Base-by-base conservation (phyloP, 2,113 vertebrate species). In the Pandion haliaetus region DNA sequence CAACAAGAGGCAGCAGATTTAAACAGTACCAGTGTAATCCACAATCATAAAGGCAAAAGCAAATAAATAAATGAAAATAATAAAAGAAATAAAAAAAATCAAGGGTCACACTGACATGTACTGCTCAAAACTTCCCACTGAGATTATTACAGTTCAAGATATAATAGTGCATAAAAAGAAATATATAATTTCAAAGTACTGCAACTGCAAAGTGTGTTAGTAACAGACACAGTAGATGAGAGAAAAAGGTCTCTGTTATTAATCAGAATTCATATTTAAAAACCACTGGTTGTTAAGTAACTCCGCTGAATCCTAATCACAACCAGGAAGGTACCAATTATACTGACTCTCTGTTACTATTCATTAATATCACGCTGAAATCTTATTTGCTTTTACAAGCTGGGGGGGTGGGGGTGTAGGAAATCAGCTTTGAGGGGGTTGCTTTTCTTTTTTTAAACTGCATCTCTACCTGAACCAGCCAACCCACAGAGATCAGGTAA, bases 241-340 rank as follows among this genome's bases (percentile, higher is more conserved):
- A 94, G 50, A 72, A 79, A 74, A 90, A 92, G 16, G 59, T 86
- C 89, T 88, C 73, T 66, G 74, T 79, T 93, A 91, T 96, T 97
- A 95, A 97, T 94, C 88, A 96, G 93, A 96, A 96, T 90, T 91
- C 93, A 73, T 73, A 93, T 92, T 86, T 96, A 95, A 97, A 90
- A 94, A 96, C 89, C 70, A 93, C 90, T 82, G 31, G 58, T 90
- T 85, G 92, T 95, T 96, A 95, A 97, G 93, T 62, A 92, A 85
- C 76, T 96, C 87, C 66, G 85, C 54, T 81, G 82, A 97, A 94
- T 90, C 86, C 79, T 89, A 95, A 94, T 94, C 95, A 96, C 57
- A 95, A 24, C 70, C 62, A 88, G 66, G 77, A 92, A 93, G 76
- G 61, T 82, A 96, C 87, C 95, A 96, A 97, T 97, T 97, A 97